Evolutionary conservation across 2,888 invertebrate genomes (phyloP), one percentile per base, ranked within the genome.

Genomic region (Drosophila setosimentum): DNA sequence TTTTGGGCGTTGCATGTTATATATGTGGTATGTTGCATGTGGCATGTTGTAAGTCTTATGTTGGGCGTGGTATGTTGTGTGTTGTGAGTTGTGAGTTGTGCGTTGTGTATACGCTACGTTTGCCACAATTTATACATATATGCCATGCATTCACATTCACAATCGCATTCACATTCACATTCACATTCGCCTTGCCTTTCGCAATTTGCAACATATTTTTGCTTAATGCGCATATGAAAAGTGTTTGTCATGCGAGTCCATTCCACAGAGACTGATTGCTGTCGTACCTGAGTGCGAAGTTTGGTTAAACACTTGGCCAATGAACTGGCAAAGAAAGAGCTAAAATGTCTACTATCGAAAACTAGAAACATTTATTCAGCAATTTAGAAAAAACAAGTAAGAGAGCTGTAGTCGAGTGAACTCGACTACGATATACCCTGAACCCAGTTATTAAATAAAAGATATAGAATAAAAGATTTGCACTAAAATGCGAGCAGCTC

Each of bases 81-180:
- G 54, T 42, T 58, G 33, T 63, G 49, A 40, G 55, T 53, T 65
- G 54, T 70, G 65, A 37, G 59, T 35, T 45, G 66, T 62, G 49
- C 70, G 89, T 76, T 84, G 73, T 87, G 85, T 84, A 87, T 84
- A 77, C 82, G 89, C 87, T 78, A 87, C 89, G 85, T 82, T 89
- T 72, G 59, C 73, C 71, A 87, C 89, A 85, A 85, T 85, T 85
- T 85, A 85, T 87, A 82, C 89, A 89, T 68, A 72, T 79, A 81
- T 66, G 68, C 65, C 63, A 64, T 63, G 45, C 48, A 76, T 50
- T 57, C 60, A 42, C 76, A 58, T 49, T 21, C 70, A 21, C 63
- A 65, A 27, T 29, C 58, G 24, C 30, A 29, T 61, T 42, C 61
- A 18, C 66, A 62, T 53, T 51, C 50, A 32, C 77, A 65, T 53